Base-by-base conservation (phyloP, 1,140 invertebrate genomes). In the Adoxophyes honmai region DNA sequence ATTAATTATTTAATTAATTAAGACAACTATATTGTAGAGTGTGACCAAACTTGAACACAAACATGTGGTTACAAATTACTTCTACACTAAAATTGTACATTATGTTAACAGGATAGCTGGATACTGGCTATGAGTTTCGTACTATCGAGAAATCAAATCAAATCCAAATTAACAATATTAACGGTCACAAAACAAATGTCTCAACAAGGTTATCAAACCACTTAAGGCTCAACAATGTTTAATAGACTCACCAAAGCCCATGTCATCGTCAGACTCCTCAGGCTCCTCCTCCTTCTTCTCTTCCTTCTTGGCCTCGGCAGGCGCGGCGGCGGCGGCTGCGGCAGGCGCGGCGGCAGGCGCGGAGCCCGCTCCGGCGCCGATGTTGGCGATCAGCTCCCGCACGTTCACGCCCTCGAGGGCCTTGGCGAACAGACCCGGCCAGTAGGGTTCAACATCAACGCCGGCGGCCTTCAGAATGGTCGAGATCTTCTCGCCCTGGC, bases 401-500 rank as follows among this genome's bases (percentile, higher is more conserved):
- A 99, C 93, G 79, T 99, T 98, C 55, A 99, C 89, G 58, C 96
- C 96, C 90, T 99, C 97, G 53, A 99, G 90, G 38, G 98, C 97
- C 88, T 99, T 99, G 60, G 98, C 97, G 89, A 99, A 99, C 21
- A 99, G 91, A 81, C 96, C 96, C 56, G 98, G 98, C 99, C 99
- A 99, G 90, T 99, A 99, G 14, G 98, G 98, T 84, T 99, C 99
- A 16, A 99, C 95, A 44, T 97, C 95, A 57, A 99, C 98, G 81
- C 93, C 94, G 48, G 98, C 98, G 18, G 98, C 98, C 88, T 99
- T 99, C 72, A 99, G 88, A 83, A 99, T 97, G 57, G 98, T 98
- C 59, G 93, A 94, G 78, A 99, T 98, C 90, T 99, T 99, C 77
- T 99, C 98, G 70, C 96, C 96, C 97, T 99, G 69, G 34, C 70